phyloP scores from a whole-genome alignment of 2,113 vertebrate species.

The Sterna hirundo region DNA sequence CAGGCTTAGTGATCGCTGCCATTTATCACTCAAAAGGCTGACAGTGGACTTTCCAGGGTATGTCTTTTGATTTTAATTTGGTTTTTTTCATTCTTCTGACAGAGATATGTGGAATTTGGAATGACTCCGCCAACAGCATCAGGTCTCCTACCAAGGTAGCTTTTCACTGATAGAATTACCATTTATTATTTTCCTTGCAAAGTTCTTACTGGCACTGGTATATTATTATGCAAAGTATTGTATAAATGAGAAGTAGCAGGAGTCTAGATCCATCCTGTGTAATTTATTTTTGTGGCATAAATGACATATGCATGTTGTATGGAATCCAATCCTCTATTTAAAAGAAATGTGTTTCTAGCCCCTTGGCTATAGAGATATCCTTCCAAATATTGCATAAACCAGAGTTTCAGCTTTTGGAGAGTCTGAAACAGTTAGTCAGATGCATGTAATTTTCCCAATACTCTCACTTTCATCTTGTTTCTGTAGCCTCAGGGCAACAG shows the following conservation, averaged over 20 bases:
- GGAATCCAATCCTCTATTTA: background rate
- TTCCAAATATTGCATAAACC: background rate
- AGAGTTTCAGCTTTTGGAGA: background rate
- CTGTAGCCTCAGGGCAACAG: background rate
- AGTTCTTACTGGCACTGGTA: background rate
- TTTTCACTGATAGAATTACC: background rate
- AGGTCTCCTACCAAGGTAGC: slow-evolving; percentile 85
- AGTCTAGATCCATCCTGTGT: background rate
- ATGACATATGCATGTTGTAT: background rate
- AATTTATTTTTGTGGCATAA: slow-evolving; percentile 3
- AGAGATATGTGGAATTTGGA: slow-evolving; percentile 89
- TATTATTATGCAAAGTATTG: background rate
- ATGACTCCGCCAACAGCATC: slow-evolving; percentile 82
- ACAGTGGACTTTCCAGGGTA: background rate
- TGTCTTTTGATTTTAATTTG: background rate
- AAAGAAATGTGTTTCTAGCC: background rate
- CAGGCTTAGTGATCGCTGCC: background rate
- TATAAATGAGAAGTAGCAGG: background rate
- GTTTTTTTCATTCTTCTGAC: background rate
- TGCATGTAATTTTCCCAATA: background rate
- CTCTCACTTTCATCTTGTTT: slow-evolving; percentile 12
- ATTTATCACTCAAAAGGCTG: background rate
- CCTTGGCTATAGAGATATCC: background rate
- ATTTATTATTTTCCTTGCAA: background rate
- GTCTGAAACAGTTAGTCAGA: slow-evolving; percentile 19